phyloP scores from a whole-genome alignment of 1,140 invertebrate genomes.

The Trichoplusia ni region DNA sequence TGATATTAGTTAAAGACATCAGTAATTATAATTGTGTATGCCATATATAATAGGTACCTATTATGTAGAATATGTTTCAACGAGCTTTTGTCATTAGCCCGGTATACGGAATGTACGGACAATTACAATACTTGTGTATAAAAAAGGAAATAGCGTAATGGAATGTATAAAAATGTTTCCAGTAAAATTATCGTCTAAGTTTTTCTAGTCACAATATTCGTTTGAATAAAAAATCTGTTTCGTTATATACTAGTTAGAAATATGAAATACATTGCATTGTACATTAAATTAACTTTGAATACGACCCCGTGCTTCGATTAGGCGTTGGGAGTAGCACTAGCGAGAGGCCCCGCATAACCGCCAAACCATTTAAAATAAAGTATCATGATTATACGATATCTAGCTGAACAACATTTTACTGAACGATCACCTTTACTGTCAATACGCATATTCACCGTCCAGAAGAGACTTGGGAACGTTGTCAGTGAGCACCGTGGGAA shows the following conservation, averaged over 20 bases:
- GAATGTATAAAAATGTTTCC: constrained; percentile 40
- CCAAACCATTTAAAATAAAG: constrained; percentile 1
- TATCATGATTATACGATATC: neutral
- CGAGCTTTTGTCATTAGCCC: constrained; percentile 77
- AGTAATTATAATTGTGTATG: constrained; percentile 54
- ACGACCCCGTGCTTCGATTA: constrained; percentile 30
- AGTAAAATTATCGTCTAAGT: constrained; percentile 37
- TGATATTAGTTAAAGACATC: constrained; percentile 68
- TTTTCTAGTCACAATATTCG: constrained; percentile 55
- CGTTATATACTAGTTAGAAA: constrained; percentile 25
- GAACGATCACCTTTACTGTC: neutral
- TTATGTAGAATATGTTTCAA: constrained; percentile 68
- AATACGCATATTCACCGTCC: constrained; percentile 18
- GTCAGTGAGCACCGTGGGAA: constrained; percentile 5
- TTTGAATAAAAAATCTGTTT: constrained; percentile 36
- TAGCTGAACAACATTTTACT: constrained; percentile 9
- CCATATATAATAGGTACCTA: constrained; percentile 52
- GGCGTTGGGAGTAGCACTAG: constrained; percentile 23
- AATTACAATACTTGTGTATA: constrained; percentile 53
- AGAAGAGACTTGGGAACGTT: constrained; percentile 8
- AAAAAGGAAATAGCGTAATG: constrained; percentile 56
- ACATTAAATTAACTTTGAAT: constrained; percentile 33
- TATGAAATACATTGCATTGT: constrained; percentile 40
- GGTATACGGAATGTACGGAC: constrained; percentile 63
- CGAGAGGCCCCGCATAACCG: neutral